Base-by-base conservation (phyloP, 2,113 vertebrate genomes). In the Rhineura floridana region DNA sequence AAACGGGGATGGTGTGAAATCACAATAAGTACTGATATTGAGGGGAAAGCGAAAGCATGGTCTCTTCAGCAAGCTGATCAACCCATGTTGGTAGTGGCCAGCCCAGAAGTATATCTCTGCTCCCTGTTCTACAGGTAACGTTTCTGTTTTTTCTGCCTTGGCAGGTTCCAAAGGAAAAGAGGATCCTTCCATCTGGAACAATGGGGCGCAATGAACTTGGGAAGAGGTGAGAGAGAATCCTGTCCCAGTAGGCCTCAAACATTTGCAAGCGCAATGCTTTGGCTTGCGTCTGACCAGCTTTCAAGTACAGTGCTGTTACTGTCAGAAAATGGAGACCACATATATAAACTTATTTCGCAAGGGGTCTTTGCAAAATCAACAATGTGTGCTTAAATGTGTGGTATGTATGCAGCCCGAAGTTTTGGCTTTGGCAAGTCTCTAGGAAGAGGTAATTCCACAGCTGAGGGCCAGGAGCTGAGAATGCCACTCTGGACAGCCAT, bases 131-230 rank as follows among this genome's bases (percentile, higher is more conserved):
- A 3, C 33, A 79, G 11, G 1, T 6, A 28, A n/a, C 30, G 4
- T 88, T 59, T 85, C 65, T 75, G 90, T 80, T 92, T 62, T 90
- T 63, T 65, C 19, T 30, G 3, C 3, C 85, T 50, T 86, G 89
- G 87, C 15, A 99, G 98, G 97, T 88, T 25, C 97, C 98, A 2
- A 99, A 98, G 94, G 98, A 98, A 62, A 98, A 97, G 93, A 98
- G 98, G 95, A 95, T 97, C 83, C 93, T 97, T 46, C 91, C 96
- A 1, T 96, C 96, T 88, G 96, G 94, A 88, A 95, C 97, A 1
- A 86, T 93, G n/a, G 96, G 89, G 91, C 97, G 95, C 84, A 94
- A 91, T 83, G 99, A 99, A 90, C 93, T 97, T 65, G 96, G 96
- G 72, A 99, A 99, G 86, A 98, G 98, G 99, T 99, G 90, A 96